Percentiles rank a stretch among this genome's conserved stretches.
Conservation (phyloP, 2,113 vertebrate genomes). For the Chloebia gouldiae region DNA sequence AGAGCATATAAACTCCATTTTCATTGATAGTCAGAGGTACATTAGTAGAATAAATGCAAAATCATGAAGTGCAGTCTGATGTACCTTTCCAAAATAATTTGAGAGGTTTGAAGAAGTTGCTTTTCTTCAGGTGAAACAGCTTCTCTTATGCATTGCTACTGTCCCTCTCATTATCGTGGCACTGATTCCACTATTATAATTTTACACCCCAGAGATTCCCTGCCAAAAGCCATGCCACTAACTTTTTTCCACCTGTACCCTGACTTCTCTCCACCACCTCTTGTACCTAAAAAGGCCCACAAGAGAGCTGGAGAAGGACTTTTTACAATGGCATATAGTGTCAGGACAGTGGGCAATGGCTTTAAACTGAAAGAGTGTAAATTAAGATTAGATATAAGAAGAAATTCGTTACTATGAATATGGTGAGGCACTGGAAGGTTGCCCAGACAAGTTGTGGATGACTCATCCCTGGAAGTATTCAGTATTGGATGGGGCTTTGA, state of each 20-base stretch:
- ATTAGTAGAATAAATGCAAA: neutral
- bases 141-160: neutral
- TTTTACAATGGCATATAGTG: neutral
- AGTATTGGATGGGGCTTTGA: neutral
- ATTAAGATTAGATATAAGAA: neutral
- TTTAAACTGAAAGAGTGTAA: neutral
- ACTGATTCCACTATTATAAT: neutral
- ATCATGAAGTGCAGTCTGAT: fast-evolving
- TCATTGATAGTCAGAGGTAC: neutral
- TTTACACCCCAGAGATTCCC: neutral
- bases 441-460: neutral
- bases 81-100: neutral
- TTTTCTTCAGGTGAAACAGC: neutral
- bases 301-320: neutral
- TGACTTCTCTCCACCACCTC: neutral
- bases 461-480: neutral
- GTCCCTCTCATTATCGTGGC: neutral
- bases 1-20: neutral
- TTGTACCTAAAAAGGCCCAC: neutral
- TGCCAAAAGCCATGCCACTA: neutral
- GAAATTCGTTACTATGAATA: neutral
- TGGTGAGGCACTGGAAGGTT: neutral
- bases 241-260: neutral
- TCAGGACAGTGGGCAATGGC: neutral
- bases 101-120: neutral